Evolutionary conservation across 2,797 vertebrate genomes (phyloP), one percentile per base, ranked within the genome.

Genomic region (Microtus agrestis): DNA sequence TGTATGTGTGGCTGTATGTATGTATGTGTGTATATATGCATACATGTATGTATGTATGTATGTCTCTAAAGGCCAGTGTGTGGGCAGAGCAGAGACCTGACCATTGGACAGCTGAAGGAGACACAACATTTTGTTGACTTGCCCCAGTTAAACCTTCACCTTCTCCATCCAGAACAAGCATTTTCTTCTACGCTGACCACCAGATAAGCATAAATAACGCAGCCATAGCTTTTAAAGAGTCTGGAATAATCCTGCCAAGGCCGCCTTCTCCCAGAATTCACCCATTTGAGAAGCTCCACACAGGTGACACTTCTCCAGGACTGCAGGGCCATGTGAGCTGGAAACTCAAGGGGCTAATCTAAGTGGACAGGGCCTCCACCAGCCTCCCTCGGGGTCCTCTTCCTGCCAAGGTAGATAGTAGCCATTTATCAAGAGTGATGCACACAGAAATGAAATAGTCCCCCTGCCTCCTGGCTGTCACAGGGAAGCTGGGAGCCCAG

Each of bases 381-480:
- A 25, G 2, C 27, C 2, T 67, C 65, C 82, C 88, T n/a, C 0
- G 0, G 81, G 97, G 97, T 82, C 97, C 92, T 85, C 89, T 88
- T 97, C 95, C 95, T 97, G 94, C 92, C 56, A 85, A 94, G 81
- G 86, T 73, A 89, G 95, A 97, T 97, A 88, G 95, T 91, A 97
- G 94, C 97, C 95, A 73, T 96, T 98, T 98, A 97, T 96, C 69
- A 71, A 98, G 98, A 98, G 94, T 98, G 97, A 98, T 97, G 19
- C 54, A 51, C 95, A 97, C 97, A 96, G 96, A 98, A 97, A 97
- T 98, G 97, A 97, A 98, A 97, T 97, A 94, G 98, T 96, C 97
- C 85, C 94, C 93, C 97, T 97, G 92, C 78, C 96, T 95, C 95
- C 17, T 56, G 76, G 88, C 97, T 97, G 96, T 98, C 97, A 77